Evolutionary conservation across 2,113 vertebrate genomes (phyloP).

Genomic region (human): GRCh38 chr13:84854001-84854500

Average conservation of each 20-base stretch:
- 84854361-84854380: background rate
- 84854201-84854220: background rate
- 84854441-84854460: background rate
- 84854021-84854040: background rate
- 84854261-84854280: background rate
- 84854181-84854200: background rate
- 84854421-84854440: background rate
- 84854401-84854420: background rate
- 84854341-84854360: background rate
- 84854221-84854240: background rate
- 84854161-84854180: background rate
- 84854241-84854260: background rate
- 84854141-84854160: background rate
- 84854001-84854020: too few relatives aligned
- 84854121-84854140: fast-evolving
- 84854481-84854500: background rate
- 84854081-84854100: background rate
- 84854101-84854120: background rate
- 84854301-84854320: background rate
- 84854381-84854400: background rate
- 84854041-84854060: background rate
- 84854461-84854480: background rate
- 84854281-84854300: fast-evolving
- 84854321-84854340: background rate
- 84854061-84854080: background rate